These are phyloP conservation scores for Euzophera pinguis DNA, from an alignment of 2,888 invertebrate genomes.

Conservation along the genomic window DNA sequence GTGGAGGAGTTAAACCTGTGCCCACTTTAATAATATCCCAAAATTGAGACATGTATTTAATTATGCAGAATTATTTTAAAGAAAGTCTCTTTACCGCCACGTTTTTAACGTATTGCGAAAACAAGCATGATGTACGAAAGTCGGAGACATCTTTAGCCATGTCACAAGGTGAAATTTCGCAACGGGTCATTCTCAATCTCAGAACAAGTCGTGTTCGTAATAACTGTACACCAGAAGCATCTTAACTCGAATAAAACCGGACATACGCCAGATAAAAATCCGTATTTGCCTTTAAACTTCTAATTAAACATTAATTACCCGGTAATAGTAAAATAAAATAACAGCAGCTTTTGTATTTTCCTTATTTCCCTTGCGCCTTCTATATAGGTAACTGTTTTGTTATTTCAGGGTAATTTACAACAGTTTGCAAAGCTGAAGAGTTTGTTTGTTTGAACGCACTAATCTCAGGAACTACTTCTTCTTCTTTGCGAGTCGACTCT, in stretches of 20 bases:
- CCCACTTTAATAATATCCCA: neutral
- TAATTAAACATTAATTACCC: slow-evolving; percentile 1
- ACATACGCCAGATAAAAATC: neutral
- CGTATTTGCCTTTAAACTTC: neutral
- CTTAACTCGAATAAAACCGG: neutral
- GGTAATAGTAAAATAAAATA: neutral
- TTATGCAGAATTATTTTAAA: neutral
- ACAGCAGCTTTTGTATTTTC: no score
- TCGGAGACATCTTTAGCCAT: neutral
- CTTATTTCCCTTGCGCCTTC: no score
- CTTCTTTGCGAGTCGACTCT: no score
- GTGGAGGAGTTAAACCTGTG: no score
- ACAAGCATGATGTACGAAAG: neutral
- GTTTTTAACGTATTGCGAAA: slow-evolving; percentile 1
- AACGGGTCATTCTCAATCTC: neutral
- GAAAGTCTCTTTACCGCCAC: neutral
- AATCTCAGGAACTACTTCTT: no score
- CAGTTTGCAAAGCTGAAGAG: no score
- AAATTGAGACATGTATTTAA: neutral
- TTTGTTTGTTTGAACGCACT: no score
- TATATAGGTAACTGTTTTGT: no score
- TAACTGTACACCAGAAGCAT: slow-evolving; percentile 11
- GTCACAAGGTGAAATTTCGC: slow-evolving; percentile 10
- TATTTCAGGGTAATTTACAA: no score
- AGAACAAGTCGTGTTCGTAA: slow-evolving; percentile 7